phyloP scores from a whole-genome alignment of 2,797 vertebrate species.

The Pangasius krempfi region DNA sequence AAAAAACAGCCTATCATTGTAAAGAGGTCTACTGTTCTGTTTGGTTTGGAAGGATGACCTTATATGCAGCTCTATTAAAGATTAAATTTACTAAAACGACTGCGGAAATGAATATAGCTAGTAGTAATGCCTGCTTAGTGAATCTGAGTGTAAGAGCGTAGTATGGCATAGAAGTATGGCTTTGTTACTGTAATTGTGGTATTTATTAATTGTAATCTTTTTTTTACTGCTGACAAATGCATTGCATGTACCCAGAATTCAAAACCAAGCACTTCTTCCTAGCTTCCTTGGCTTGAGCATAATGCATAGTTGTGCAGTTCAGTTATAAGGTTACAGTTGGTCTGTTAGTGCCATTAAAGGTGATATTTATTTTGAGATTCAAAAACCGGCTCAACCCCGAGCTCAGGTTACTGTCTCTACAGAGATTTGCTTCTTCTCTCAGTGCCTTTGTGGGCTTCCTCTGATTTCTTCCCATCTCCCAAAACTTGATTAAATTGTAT shows the following conservation, averaged over 20 bases:
- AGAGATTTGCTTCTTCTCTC: neutral
- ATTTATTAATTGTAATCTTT: neutral
- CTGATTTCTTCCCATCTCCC: neutral
- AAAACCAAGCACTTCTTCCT: neutral
- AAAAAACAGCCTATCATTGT: conserved; percentile 45
- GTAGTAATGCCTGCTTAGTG: neutral
- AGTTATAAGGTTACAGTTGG: neutral
- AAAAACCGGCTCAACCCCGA: neutral
- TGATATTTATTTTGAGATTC: neutral
- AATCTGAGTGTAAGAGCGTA: neutral
- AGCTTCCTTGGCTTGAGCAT: neutral
- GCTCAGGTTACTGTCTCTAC: neutral
- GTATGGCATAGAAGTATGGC: neutral
- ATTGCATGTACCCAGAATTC: neutral
- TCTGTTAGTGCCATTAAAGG: neutral
- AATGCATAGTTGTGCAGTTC: neutral
- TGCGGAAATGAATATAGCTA: neutral
- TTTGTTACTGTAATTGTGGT: neutral
- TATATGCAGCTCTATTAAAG: conserved; percentile 36
- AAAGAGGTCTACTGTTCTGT: conserved; percentile 50
- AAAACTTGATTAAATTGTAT: neutral
- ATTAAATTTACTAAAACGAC: conserved; percentile 4
- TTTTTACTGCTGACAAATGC: neutral
- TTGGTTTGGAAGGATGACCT: conserved; percentile 41
- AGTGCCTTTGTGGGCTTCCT: neutral